Base-by-base conservation (phyloP, 2,888 invertebrate species). In the Polyommatus iphigenia region DNA sequence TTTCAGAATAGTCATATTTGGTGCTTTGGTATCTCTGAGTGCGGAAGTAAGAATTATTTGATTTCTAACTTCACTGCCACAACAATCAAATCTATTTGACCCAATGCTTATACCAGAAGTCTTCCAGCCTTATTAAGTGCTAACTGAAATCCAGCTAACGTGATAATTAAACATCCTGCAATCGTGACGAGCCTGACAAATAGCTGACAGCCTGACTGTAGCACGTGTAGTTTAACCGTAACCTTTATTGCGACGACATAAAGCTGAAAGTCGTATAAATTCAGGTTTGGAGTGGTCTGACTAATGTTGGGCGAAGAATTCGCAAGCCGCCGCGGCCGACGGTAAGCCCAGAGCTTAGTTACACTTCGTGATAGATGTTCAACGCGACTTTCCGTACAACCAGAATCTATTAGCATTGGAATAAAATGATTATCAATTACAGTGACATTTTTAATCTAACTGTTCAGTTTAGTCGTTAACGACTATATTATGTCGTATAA, bases 121-220 rank as follows among this genome's bases (percentile, higher is more conserved):
- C 59, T 8, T n/a, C 20, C 59, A 59, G 10, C 62, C 20, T 3
- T 62, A 62, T 62, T 24, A 24, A 62, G 20, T 62, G 62, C 62
- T 62, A 62, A 62, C 20, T 62, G 62, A 62, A 62, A 62, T 10
- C 62, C 24, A 24, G 62, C 24, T 62, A 13, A 62, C 24, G 62
- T 62, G 62, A 24, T 62, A 62, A 62, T 62, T 24, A 24, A 62
- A 24, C 62, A 62, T 62, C 62, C 62, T 62, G 24, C 62, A 24
- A 24, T 62, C 62, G 62, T 62, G 62, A 62, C 62, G 24, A 62
- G 62, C 10, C 62, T 62, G 24, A 62, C 62, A 62, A 62, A 62
- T 62, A 24, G 24, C 62, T 13, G 62, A 20, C 24, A 54, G 18
- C 54, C 54, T 54, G 18, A 54, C 54, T 54, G 46, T 46, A 4